These are phyloP conservation scores for Scaptodrosophila lebanonensis DNA, from an alignment of 1,140 invertebrate species.

Conservation along the genomic window DNA sequence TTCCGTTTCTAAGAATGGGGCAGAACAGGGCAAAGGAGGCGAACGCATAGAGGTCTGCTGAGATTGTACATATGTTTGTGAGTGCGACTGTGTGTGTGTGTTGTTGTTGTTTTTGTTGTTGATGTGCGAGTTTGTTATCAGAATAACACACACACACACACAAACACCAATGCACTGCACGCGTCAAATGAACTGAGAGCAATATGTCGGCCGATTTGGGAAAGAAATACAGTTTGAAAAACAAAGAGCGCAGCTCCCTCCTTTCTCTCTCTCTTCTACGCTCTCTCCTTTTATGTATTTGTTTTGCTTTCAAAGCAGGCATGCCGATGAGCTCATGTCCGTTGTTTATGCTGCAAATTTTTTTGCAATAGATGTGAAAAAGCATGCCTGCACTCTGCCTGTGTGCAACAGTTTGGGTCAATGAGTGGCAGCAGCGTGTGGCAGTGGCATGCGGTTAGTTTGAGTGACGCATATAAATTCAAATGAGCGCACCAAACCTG, in stretches of 20 bases:
- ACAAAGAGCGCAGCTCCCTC: neutral
- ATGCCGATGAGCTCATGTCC: slow-evolving; percentile 43
- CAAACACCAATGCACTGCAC: neutral
- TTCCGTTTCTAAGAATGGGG: too few relatives aligned
- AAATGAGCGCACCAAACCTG: neutral
- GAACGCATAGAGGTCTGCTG: too few relatives aligned
- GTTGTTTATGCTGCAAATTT: slow-evolving; percentile 42
- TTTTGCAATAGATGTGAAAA: slow-evolving; percentile 20
- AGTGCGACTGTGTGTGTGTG: neutral
- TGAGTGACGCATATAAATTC: too few relatives aligned
- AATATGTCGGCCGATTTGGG: neutral
- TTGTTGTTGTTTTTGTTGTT: too few relatives aligned
- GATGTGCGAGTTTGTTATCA: slow-evolving; percentile 34
- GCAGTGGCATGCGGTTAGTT: too few relatives aligned
- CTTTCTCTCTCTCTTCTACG: neutral
- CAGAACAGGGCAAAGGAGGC: too few relatives aligned
- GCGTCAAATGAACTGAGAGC: neutral
- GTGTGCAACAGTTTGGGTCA: slow-evolving; percentile 32
- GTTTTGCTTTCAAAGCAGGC: neutral
- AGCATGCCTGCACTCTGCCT: neutral
- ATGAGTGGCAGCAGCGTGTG: slow-evolving; percentile 4
- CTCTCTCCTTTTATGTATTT: neutral
- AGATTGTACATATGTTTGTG: slow-evolving; percentile 1
- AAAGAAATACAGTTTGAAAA: slow-evolving; percentile 9
- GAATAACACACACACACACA: slow-evolving; percentile 9